Evolutionary conservation across 1,140 invertebrate species (phyloP).

Genomic region (Penaeus japonicus): DNA sequence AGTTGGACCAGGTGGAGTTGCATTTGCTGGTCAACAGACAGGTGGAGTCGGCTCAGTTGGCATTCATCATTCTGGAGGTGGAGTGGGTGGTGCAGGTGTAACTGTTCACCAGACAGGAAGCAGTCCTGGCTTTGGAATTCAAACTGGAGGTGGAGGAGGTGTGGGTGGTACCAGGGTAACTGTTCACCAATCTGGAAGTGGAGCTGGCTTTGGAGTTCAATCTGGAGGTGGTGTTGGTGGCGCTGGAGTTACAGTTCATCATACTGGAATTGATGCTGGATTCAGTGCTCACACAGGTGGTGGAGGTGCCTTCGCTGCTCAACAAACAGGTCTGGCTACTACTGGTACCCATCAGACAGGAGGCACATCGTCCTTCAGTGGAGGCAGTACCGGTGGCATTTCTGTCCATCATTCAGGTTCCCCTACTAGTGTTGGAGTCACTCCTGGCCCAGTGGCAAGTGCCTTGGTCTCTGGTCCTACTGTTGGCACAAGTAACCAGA

Average conservation of each 20-base stretch:
- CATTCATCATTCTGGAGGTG: background rate
- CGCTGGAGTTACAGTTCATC: too few relatives aligned
- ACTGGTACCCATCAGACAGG: background rate
- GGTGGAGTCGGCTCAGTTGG: background rate
- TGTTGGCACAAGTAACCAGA: background rate
- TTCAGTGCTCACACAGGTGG: too few relatives aligned
- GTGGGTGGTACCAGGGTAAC: too few relatives aligned
- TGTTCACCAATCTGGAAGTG: background rate
- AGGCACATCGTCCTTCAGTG: background rate
- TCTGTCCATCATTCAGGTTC: background rate
- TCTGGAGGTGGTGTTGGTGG: too few relatives aligned
- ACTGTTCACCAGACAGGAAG: background rate
- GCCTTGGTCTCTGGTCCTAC: background rate
- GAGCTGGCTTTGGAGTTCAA: too few relatives aligned
- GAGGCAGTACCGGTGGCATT: background rate
- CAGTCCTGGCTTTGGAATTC: background rate
- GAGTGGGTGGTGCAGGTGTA: background rate
- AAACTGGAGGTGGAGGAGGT: background rate
- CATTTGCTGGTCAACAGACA: background rate
- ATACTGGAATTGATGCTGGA: too few relatives aligned
- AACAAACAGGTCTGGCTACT: background rate
- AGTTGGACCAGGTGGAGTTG: background rate
- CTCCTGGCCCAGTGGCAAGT: too few relatives aligned
- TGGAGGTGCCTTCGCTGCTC: too few relatives aligned
- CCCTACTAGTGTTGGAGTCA: background rate